Conservation (phyloP, 2,797 vertebrate genomes). For the Tangara arthus region DNA sequence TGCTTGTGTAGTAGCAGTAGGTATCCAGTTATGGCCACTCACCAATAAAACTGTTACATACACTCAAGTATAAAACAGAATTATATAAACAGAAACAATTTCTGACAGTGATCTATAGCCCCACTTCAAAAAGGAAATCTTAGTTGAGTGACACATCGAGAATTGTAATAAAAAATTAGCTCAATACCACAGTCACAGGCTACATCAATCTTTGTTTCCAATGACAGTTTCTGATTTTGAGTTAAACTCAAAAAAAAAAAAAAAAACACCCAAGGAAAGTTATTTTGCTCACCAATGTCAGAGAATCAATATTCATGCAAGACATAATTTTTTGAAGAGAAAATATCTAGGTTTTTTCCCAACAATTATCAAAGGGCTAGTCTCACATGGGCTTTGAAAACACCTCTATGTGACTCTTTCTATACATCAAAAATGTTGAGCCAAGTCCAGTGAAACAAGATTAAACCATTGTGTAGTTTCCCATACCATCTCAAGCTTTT, state of each 20-base stretch:
- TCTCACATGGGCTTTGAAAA: background rate
- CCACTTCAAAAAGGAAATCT: conserved; percentile 65
- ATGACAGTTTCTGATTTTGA: conserved; percentile 59
- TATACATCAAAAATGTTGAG: background rate
- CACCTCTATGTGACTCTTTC: background rate
- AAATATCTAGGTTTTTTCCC: background rate
- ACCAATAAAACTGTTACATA: conserved; percentile 58
- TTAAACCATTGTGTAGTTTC: background rate
- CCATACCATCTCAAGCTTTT: background rate
- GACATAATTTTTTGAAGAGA: background rate
- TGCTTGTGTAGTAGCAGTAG: conserved; percentile 20
- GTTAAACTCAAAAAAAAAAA: background rate
- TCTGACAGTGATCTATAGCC: conserved; percentile 70
- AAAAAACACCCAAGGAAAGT: background rate
- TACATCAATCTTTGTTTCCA: conserved; percentile 72
- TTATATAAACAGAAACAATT: conserved; percentile 66
- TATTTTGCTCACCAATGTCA: conserved; percentile 17
- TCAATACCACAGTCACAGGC: conserved; percentile 44
- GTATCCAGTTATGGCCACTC: conserved; percentile 52
- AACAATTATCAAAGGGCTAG: background rate
- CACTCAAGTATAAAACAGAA: conserved; percentile 60
- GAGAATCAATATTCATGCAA: conserved; percentile 41
- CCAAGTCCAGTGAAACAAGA: background rate
- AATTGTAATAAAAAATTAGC: conserved; percentile 76
- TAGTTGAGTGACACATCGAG: conserved; percentile 67